Percentiles rank a stretch among this genome's conserved stretches.
These are phyloP conservation scores for Atethmia centrago DNA, from an alignment of 2,888 invertebrate genomes.

Conservation along the genomic window DNA sequence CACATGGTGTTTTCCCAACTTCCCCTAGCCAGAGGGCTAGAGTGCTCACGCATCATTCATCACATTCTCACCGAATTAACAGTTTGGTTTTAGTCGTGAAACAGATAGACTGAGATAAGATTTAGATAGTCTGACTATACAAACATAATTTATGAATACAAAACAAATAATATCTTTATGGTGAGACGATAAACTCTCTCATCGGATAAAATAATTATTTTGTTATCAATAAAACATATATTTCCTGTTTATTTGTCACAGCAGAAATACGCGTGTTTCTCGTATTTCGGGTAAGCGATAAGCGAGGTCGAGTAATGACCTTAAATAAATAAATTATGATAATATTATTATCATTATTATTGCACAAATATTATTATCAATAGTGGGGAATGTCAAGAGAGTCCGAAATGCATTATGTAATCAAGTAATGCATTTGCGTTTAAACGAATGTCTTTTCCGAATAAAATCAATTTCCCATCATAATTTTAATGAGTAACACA, in stretches of 20 bases:
- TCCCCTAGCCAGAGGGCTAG: background rate
- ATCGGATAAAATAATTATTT: constrained; percentile 15
- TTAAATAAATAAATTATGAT: constrained; percentile 31
- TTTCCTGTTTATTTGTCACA: constrained; percentile 29
- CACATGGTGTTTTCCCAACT: no score
- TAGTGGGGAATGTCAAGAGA: background rate
- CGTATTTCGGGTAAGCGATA: constrained; percentile 24
- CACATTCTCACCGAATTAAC: no score
- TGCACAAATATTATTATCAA: constrained; percentile 35
- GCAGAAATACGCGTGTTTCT: background rate
- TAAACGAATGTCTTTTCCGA: background rate
- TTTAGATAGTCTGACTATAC: no score
- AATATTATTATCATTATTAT: no score
- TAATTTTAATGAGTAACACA: constrained; percentile 20
- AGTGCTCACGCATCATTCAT: no score
- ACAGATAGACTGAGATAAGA: background rate
- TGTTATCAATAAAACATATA: constrained; percentile 4
- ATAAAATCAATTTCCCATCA: constrained; percentile 29
- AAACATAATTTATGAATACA: no score
- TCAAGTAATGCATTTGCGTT: background rate
- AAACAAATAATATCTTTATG: background rate
- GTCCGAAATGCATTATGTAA: background rate
- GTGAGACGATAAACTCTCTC: constrained; percentile 17
- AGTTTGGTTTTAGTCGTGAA: background rate
- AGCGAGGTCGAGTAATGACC: constrained; percentile 20